phyloP scores from a whole-genome alignment of 2,888 invertebrate species.

The Frankliniella intonsa region DNA sequence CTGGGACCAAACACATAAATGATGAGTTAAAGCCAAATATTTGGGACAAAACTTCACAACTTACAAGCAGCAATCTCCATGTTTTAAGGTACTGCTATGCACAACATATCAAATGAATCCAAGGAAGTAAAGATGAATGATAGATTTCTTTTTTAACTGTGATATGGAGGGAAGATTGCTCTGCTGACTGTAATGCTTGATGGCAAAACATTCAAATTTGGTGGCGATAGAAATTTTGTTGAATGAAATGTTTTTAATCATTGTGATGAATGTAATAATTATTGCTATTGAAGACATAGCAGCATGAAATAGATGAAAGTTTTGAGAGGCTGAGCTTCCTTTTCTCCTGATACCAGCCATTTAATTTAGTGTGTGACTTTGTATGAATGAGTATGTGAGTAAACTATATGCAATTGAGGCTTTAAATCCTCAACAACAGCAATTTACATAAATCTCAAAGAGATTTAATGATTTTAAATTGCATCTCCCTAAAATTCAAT shows the following conservation, averaged over 20 bases:
- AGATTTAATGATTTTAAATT: not conserved
- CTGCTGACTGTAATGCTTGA: not conserved
- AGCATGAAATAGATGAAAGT: not conserved
- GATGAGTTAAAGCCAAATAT: no score
- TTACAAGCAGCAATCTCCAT: not conserved
- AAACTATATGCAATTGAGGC: not conserved
- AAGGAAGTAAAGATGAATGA: slow-evolving; percentile 10
- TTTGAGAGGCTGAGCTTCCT: not conserved
- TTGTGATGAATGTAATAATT: not conserved
- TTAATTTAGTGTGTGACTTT: not conserved
- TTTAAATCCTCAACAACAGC: not conserved
- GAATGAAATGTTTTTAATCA: no score
- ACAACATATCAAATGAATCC: slow-evolving; percentile 20
- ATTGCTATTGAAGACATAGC: not conserved
- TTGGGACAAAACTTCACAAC: no score
- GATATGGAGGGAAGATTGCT: slow-evolving; percentile 20
- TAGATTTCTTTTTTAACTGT: slow-evolving; percentile 9
- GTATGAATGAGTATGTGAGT: not conserved
- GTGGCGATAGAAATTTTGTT: no score
- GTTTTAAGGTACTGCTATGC: slow-evolving; percentile 7
- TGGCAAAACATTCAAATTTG: not conserved
- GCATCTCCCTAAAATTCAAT: not conserved
- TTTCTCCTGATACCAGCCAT: slow-evolving; percentile 21
- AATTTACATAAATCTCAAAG: not conserved
- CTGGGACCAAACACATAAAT: no score